These are phyloP conservation scores for Galerucella calmariensis DNA, from an alignment of 2,888 invertebrate species.

Conservation along the genomic window DNA sequence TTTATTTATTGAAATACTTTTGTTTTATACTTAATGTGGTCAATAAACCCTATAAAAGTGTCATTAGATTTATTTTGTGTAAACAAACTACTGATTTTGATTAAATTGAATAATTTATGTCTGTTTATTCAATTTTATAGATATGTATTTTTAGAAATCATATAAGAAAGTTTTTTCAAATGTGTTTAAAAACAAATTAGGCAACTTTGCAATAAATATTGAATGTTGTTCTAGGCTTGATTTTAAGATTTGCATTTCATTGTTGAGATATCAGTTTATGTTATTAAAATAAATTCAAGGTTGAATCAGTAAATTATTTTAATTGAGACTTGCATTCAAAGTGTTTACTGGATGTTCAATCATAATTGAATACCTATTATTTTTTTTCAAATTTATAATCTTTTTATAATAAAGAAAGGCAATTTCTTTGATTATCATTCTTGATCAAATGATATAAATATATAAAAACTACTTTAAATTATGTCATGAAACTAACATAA, in stretches of 20 bases:
- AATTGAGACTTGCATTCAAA: background rate
- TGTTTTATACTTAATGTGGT: slow-evolving; percentile 5
- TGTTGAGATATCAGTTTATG: slow-evolving; percentile 1
- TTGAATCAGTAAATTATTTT: background rate
- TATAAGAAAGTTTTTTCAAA: background rate
- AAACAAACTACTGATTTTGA: slow-evolving; percentile 1
- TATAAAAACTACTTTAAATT: background rate
- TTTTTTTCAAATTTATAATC: background rate
- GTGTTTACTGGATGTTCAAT: background rate
- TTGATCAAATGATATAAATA: background rate
- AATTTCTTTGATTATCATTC: background rate
- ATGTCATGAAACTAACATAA: background rate
- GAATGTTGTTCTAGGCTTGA: background rate
- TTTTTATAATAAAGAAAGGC: background rate
- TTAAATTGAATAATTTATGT: background rate
- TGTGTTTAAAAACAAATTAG: background rate
- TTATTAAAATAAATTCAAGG: background rate
- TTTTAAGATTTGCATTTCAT: background rate
- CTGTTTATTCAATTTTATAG: background rate
- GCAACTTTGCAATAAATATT: background rate
- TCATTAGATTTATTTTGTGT: background rate
- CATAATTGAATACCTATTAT: background rate
- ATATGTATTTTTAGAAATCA: background rate
- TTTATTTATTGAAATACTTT: slow-evolving; percentile 6
- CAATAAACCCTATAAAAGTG: slow-evolving; percentile 7